phyloP scores from a whole-genome alignment of 2,888 invertebrate genomes.

The Cephus spinipes region DNA sequence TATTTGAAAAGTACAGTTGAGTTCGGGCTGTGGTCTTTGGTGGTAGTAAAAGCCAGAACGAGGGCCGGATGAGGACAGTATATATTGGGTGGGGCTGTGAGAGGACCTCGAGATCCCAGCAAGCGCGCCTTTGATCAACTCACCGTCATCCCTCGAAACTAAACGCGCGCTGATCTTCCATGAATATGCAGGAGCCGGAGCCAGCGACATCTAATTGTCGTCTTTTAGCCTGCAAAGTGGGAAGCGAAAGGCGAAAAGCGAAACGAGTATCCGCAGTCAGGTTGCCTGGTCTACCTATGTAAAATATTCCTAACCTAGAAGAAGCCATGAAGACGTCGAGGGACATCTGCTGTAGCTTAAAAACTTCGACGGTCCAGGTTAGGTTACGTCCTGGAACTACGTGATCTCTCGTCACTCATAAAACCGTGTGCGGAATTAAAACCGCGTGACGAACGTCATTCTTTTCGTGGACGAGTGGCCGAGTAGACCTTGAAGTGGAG shows the following conservation, averaged over 20 bases:
- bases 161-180: slow-evolving; percentile 60
- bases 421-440: slow-evolving; percentile 25
- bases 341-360: background rate
- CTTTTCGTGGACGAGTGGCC: slow-evolving; percentile 36
- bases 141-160: slow-evolving; percentile 55
- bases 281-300: background rate
- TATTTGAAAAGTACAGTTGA: slow-evolving; percentile 61
- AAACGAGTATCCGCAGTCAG: slow-evolving; percentile 15
- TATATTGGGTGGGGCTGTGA: slow-evolving; percentile 52
- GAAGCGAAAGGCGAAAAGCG: slow-evolving; percentile 4
- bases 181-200: slow-evolving; percentile 54
- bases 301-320: background rate
- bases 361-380: background rate
- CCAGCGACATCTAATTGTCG: slow-evolving; percentile 55
- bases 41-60: slow-evolving; percentile 42
- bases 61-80: slow-evolving; percentile 25
- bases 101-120: slow-evolving; percentile 47
- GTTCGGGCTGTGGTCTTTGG: slow-evolving; percentile 40
- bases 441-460: slow-evolving; percentile 39
- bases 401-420: background rate
- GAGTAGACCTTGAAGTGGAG: slow-evolving; percentile 34
- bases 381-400: background rate
- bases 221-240: slow-evolving; percentile 36
- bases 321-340: background rate
- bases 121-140: slow-evolving; percentile 60